A percentile compares a stretch with the other conserved stretches of the same genome.
These are phyloP conservation scores for Wiebesia pumilae DNA, from an alignment of 1,140 invertebrate genomes.

Conservation along the genomic window DNA sequence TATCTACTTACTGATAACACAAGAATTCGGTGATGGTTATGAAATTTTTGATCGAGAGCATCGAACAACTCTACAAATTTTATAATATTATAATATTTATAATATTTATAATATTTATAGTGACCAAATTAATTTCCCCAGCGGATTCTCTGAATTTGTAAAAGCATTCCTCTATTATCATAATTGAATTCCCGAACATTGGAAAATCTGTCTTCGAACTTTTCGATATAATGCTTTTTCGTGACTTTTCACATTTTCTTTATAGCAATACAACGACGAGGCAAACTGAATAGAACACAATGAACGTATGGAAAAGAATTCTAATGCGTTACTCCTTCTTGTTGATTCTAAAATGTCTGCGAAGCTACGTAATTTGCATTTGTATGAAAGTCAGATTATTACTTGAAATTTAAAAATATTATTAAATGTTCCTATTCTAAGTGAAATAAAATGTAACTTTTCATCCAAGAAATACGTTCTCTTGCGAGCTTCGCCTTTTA, in stretches of 20 bases:
- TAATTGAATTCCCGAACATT: neutral
- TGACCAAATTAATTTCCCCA: neutral
- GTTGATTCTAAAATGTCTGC: neutral
- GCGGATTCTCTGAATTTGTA: neutral
- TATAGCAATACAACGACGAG: neutral
- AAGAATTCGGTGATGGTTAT: neutral
- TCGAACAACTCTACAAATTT: neutral
- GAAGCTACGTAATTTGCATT: neutral
- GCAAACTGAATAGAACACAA: neutral
- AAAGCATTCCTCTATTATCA: neutral
- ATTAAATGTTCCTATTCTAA: neutral
- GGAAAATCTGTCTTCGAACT: neutral
- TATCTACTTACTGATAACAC: neutral
- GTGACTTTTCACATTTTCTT: too few species aligned
- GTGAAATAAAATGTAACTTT: neutral
- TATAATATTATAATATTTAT: neutral
- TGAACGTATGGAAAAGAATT: neutral
- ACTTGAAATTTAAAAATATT: neutral
- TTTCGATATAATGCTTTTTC: neutral
- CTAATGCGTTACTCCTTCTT: neutral
- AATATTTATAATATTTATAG: too few species aligned
- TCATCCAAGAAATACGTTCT: neutral
- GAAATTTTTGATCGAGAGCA: neutral
- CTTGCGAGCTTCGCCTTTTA: too few species aligned
- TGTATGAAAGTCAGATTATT: neutral